Base-by-base conservation (phyloP, 1,140 invertebrate species). In the Drosophila santomea region DNA sequence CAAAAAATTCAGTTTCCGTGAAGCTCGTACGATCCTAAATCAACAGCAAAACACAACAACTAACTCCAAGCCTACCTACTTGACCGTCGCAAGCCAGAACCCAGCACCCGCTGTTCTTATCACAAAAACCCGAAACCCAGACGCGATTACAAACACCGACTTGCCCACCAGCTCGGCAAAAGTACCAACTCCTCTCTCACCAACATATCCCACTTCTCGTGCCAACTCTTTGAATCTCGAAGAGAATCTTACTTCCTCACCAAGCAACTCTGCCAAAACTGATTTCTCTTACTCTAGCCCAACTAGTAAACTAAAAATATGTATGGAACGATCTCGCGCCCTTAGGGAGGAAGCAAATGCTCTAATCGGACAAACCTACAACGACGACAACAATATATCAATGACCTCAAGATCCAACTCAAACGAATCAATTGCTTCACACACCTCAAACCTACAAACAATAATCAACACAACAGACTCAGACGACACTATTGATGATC, bases 1-100 rank as follows among this genome's bases (percentile, higher is more conserved):
- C 25, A 64, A 72, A 23, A 64, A 72, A 52, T 59, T 48, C 52
- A 72, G 68, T 32, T 57, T 64, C 28, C 38, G 68, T 20, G 54
- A 72, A 72, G 60, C 68, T 45, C 23, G 39, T 38, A 58, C 45
- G 10, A 45, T 71, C 32, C 35, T 60, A 38, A 51, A 62, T 62
- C 44, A 71, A 56, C 17, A 61, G 57, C 12, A 36, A 60, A 68
- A 39, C 50, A 59, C 50, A 36, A 57, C 52, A 50, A 36, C 35
- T 14, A 55, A 52, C 25, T 52, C 36, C 35, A 50, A 20, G 36
- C 45, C 12, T 14, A 25, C 58, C 17, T 59, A 45, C 25, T 57
- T 41, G 28, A 12, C 43, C 5, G 39, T 68, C 35, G 35, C 50
- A 50, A 57, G 8, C 23, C 8, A 3, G 10, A 57, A 32, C n/a